Evolutionary conservation across 2,113 vertebrate genomes (phyloP).

Genomic region (Neomonachus schauinslandi): DNA sequence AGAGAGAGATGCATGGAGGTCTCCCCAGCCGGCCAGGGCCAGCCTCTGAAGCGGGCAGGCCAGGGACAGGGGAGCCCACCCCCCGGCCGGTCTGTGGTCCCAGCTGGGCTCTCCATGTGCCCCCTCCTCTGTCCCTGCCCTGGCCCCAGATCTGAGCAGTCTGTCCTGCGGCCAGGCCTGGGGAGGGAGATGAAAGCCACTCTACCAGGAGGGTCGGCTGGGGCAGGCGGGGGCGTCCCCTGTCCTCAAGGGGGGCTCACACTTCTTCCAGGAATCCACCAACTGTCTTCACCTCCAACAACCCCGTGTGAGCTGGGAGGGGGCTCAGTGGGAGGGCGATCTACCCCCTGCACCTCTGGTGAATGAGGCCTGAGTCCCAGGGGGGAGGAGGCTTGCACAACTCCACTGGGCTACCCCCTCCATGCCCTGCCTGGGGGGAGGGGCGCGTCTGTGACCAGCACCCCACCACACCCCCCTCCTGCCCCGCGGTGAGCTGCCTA

Average conservation of each 20-base stretch:
- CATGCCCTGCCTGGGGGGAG: rapidly evolving
- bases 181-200: neutral
- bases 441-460: rapidly evolving
- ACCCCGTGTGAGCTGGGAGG: neutral
- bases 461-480: neutral
- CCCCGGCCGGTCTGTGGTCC: constrained; percentile 33
- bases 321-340: rapidly evolving
- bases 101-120: neutral
- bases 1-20: neutral
- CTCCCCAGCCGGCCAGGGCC: neutral
- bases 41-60: neutral
- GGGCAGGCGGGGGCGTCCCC: rapidly evolving
- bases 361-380: rapidly evolving
- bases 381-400: no score
- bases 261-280: rapidly evolving
- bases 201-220: neutral
- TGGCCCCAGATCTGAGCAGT: neutral
- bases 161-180: neutral
- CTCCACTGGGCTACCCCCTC: rapidly evolving
- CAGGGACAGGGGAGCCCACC: constrained; percentile 22
- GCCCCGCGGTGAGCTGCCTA: rapidly evolving
- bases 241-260: neutral
- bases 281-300: neutral
- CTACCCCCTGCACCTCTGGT: neutral
- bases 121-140: neutral